Evolutionary conservation across 2,797 vertebrate species (phyloP), one percentile per base, ranked within the genome.

Genomic region (Myioborus miniatus): DNA sequence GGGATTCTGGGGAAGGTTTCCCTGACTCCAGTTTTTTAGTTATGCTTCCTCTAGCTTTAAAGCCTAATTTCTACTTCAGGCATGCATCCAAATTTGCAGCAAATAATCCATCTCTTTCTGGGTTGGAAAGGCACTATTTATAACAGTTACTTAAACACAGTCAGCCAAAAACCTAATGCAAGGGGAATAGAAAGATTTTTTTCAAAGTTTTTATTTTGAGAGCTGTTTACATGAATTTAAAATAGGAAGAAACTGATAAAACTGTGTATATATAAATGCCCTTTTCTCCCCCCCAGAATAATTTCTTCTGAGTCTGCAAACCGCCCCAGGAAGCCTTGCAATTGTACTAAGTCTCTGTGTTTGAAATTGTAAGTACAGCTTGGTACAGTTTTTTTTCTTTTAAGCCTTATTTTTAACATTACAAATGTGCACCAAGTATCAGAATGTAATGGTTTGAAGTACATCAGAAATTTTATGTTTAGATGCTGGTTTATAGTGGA

Each of bases 291-390:
- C 82, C 82, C 22, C 65, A 98, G 98, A 86, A 97, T 98, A 91
- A 98, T 98, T 82, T 90, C 98, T 72, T 98, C 99, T 39, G 99
- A 99, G 87, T 97, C 99, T 18, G 98, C 99, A 60, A 99, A 99
- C 43, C 98, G 99, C 34, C 99, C 98, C 32, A 98, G 99, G 94
- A 99, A 99, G 96, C 99, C 99, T 4, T 99, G 99, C 96, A 99
- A 99, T 97, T 99, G 99, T 98, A 99, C 99, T 70, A 99, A 99
- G 97, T 99, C 99, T 1, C 98, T 99, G 71, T 99, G 99, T 97
- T 98, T 99, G 92, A 99, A 99, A 97, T 95, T 99, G 99, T 99
- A 98, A 99, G 99, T 99, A 90, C 70, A 87, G 20, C 63, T 76
- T 93, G 87, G 24, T 36, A 72, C 23, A 24, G 5, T 6, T n/a